Evolutionary conservation across 2,797 vertebrate species (phyloP), one percentile per base, ranked within the genome.

Genomic region (Chromobotia macracanthus): DNA sequence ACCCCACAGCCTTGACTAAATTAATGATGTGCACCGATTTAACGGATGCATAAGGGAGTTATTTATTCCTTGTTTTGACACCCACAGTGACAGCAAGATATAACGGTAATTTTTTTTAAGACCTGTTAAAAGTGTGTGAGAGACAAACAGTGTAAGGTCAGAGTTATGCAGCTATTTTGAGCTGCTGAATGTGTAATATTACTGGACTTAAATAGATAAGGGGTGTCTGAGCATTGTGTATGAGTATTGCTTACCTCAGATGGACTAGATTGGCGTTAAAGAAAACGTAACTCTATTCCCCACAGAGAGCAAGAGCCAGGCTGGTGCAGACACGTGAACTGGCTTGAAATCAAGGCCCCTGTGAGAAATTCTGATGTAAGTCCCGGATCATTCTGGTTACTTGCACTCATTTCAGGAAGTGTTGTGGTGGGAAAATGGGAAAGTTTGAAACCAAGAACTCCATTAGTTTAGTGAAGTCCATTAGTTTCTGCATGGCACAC

Each of bases 301-400:
- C 28, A 55, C 25, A 70, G 44, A 63, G 15, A 69, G 50, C 19
- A 23, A 64, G 35, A 55, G 48, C 48, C 31, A 44, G 64, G 51
- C 50, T n/a, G 15, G 13, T 48, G 23, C 69, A 28, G 41, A 76
- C 63, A 19, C 21, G 53, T 44, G 48, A 53, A 6, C 48, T 79
- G 21, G 19, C 10, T 44, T 78, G 9, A 69, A 60, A 68, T 46
- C 23, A 38, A 48, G 41, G 12, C n/a, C 23, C 44, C 8, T 11
- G 51, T 77, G n/a, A 67, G 44, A 77, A 51, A 31, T 63, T 78
- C 75, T 79, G 70, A 78, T 78, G 75, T 82, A 78, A 74, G 63
- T 18, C 53, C 69, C 50, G 63, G 77, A 78, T 78, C 75, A 78
- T 82, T 53, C 71, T 23, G 28, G n/a, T 35, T 72, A 56, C 19